phyloP scores from a whole-genome alignment of 2,888 invertebrate genomes.

The Lottia gigantea region DNA sequence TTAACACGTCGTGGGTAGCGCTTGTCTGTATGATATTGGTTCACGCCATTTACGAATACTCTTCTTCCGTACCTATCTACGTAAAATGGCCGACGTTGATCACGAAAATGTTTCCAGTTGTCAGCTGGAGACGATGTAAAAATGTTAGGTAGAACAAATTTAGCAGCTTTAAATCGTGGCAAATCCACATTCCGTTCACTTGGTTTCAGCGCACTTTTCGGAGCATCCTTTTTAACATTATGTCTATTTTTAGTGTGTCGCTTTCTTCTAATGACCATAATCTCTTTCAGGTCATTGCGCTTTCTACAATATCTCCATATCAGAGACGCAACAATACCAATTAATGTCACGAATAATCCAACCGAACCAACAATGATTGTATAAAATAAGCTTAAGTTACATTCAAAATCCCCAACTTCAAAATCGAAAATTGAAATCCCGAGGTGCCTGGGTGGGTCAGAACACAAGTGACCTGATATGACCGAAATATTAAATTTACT shows the following conservation, averaged over 20 bases:
- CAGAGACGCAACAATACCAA: conserved; percentile 37
- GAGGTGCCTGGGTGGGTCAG: conserved; percentile 40
- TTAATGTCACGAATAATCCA: conserved; percentile 39
- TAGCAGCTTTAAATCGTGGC: neutral
- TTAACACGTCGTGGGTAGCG: no score
- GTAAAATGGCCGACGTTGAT: no score
- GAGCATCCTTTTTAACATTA: neutral
- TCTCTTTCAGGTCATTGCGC: conserved; percentile 26
- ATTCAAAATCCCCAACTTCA: conserved; percentile 49
- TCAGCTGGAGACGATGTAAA: neutral
- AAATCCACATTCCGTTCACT: neutral
- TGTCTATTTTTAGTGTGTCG: neutral
- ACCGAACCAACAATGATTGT: conserved; percentile 46
- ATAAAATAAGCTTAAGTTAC: conserved; percentile 44
- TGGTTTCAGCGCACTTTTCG: no score
- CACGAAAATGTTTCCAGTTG: neutral
- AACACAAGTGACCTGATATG: conserved; percentile 50
- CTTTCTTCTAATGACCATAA: neutral
- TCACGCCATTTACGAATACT: no score
- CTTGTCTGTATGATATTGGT: no score
- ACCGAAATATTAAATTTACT: conserved; percentile 33
- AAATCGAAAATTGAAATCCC: conserved; percentile 47
- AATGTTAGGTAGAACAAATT: neutral
- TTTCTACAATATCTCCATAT: conserved; percentile 42
- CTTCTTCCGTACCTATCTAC: no score